Evolutionary conservation across 2,888 invertebrate genomes (phyloP).

Genomic region (Cryptocephalus primarius): DNA sequence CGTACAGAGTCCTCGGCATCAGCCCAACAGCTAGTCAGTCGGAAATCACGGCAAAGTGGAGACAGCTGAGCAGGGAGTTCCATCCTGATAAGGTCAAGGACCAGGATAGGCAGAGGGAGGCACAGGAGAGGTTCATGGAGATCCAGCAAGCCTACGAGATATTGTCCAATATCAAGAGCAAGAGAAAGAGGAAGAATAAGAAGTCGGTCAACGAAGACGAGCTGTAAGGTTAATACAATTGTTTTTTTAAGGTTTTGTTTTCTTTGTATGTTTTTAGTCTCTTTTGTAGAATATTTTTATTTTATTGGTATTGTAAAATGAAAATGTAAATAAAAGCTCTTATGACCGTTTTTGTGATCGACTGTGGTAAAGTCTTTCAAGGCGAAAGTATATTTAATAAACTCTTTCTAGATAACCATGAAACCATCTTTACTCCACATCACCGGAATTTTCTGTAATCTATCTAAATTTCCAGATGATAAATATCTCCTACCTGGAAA

Average conservation of each 20-base stretch:
- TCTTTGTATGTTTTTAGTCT: not conserved
- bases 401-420: too few relatives aligned
- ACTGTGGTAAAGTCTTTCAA: too few relatives aligned
- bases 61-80: slow-evolving; percentile 69
- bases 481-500: too few relatives aligned
- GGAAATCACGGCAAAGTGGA: slow-evolving; percentile 75
- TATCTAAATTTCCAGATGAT: too few relatives aligned
- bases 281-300: not conserved
- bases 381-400: too few relatives aligned
- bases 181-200: slow-evolving; percentile 62
- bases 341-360: too few relatives aligned
- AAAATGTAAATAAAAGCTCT: too few relatives aligned
- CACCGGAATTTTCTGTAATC: too few relatives aligned
- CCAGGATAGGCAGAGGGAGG: slow-evolving; percentile 50
- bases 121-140: slow-evolving; percentile 83
- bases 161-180: slow-evolving; percentile 70
- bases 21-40: slow-evolving; percentile 71
- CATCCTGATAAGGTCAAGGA: slow-evolving; percentile 90
- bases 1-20: slow-evolving; percentile 72
- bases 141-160: slow-evolving; percentile 89
- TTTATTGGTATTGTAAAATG: too few relatives aligned
- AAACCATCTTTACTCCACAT: too few relatives aligned
- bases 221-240: slow-evolving; percentile 4
- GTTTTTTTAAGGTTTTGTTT: slow-evolving; percentile 3
- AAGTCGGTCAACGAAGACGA: slow-evolving; percentile 39